A percentile compares a stretch with the other conserved stretches of the same genome.
Evolutionary conservation across 2,113 vertebrate species (phyloP).

Genomic region (Australoheros scitulus): DNA sequence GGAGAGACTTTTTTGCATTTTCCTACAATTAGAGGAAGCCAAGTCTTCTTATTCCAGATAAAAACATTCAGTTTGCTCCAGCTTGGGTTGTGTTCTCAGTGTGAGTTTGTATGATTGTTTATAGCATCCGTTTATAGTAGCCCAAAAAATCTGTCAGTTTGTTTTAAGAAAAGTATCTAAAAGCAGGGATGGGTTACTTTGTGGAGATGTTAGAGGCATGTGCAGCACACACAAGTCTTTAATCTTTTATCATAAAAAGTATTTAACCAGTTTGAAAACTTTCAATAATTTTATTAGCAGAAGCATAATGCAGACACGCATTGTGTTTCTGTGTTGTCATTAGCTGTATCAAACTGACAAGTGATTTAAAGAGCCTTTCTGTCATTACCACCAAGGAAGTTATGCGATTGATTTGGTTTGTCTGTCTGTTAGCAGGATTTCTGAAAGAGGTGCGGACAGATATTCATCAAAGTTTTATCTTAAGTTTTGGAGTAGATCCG

Average conservation of each 20-base stretch:
- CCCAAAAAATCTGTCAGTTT: not conserved
- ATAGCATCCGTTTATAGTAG: not conserved
- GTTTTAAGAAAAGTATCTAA: not conserved
- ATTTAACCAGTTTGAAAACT: not conserved
- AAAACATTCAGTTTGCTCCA: not conserved
- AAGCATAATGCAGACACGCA: not conserved
- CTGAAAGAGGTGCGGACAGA: not conserved
- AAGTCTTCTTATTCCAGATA: conserved; percentile 16
- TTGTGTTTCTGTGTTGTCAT: not conserved
- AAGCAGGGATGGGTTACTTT: not conserved
- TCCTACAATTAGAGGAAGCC: not conserved
- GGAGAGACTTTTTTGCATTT: not conserved
- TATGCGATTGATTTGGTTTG: not conserved
- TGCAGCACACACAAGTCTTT: not conserved
- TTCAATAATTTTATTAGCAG: not conserved
- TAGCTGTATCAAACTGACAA: not conserved
- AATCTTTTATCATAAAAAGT: not conserved
- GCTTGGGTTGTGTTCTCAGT: not conserved
- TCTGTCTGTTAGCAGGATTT: not conserved
- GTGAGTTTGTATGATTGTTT: not conserved
- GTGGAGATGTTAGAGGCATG: not conserved
- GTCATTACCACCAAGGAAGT: not conserved
- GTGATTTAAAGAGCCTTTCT: not conserved
- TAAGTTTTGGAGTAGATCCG: not conserved
- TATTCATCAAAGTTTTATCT: not conserved